Conservation (phyloP, 2,797 vertebrate genomes). For the Pseudopleuronectes americanus region DNA sequence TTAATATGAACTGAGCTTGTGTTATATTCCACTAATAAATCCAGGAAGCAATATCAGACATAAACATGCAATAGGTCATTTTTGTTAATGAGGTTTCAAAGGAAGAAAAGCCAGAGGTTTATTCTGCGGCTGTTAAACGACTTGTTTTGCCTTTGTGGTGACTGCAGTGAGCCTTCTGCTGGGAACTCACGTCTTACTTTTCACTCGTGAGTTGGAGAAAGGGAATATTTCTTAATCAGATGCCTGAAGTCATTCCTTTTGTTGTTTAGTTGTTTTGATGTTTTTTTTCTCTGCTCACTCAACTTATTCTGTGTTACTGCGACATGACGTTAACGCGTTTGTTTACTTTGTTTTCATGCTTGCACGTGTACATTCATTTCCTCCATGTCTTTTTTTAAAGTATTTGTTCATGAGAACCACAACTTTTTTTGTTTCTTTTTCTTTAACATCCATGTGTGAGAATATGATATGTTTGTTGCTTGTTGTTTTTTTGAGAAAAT, state of each 20-base stretch:
- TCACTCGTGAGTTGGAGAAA: constrained; percentile 75
- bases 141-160: constrained; percentile 28
- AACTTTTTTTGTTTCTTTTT: constrained; percentile 20
- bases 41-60: constrained; percentile 65
- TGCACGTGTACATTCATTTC: constrained; percentile 47
- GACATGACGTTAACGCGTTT: constrained; percentile 34
- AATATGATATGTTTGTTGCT: constrained; percentile 32
- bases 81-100: not conserved
- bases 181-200: constrained; percentile 46
- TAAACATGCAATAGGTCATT: constrained; percentile 47
- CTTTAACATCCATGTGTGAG: constrained; percentile 30
- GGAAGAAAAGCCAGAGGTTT: constrained; percentile 18
- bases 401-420: constrained; percentile 10
- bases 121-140: constrained; percentile 38
- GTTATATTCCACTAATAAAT: constrained; percentile 39
- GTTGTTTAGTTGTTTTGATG: constrained; percentile 13
- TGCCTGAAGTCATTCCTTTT: constrained; percentile 55
- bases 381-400: constrained; percentile 12
- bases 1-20: constrained; percentile 47
- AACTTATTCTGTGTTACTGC: constrained; percentile 13
- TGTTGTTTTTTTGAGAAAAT: constrained; percentile 24
- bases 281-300: constrained; percentile 5
- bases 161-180: constrained; percentile 40
- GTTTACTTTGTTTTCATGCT: constrained; percentile 54
- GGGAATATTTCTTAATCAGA: constrained; percentile 72